Percentiles rank a stretch among this genome's conserved stretches.
These are phyloP conservation scores for Sebastes steindachneri DNA, from an alignment of 2,797 vertebrate genomes.

Conservation along the genomic window DNA sequence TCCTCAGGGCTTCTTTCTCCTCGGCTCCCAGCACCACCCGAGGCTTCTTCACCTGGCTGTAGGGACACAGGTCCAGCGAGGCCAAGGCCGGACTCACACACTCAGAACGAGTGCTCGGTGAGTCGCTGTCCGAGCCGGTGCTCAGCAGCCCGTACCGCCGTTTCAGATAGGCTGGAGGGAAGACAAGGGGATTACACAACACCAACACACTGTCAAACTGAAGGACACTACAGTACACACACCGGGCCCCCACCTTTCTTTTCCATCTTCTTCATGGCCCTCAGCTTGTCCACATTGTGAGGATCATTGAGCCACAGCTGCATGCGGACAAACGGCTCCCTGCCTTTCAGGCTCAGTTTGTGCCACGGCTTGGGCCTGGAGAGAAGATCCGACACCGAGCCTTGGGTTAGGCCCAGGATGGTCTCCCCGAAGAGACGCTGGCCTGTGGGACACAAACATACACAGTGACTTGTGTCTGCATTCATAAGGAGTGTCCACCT, in stretches of 20 bases:
- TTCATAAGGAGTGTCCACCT: not conserved
- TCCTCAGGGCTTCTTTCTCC: slow-evolving; percentile 95
- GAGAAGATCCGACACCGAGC: slow-evolving; percentile 97
- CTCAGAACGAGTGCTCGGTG: slow-evolving; percentile 89
- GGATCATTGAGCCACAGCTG: slow-evolving; percentile 98
- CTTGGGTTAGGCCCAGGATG: slow-evolving; percentile 96
- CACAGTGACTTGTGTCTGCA: not conserved
- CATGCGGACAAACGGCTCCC: slow-evolving; percentile 98
- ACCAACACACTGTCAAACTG: not conserved
- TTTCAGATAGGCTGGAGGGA: slow-evolving; percentile 92
- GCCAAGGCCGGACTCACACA: slow-evolving; percentile 91
- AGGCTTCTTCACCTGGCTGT: slow-evolving; percentile 94
- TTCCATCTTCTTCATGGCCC: slow-evolving; percentile 98
- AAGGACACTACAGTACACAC: not conserved
- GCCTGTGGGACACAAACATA: slow-evolving; percentile 78
- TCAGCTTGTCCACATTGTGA: slow-evolving; percentile 94
- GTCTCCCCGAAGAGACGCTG: slow-evolving; percentile 98
- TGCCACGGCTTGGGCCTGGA: slow-evolving; percentile 98
- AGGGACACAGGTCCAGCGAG: slow-evolving; percentile 88
- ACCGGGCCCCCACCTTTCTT: slow-evolving; percentile 89
- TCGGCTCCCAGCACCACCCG: slow-evolving; percentile 94
- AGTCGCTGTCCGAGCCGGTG: slow-evolving; percentile 93
- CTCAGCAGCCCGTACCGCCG: slow-evolving; percentile 94
- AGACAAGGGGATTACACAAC: slow-evolving; percentile 13
- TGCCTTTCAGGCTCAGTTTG: slow-evolving; percentile 97